Base-by-base conservation (phyloP, 2,113 vertebrate species). In the Lasiurus borealis region DNA sequence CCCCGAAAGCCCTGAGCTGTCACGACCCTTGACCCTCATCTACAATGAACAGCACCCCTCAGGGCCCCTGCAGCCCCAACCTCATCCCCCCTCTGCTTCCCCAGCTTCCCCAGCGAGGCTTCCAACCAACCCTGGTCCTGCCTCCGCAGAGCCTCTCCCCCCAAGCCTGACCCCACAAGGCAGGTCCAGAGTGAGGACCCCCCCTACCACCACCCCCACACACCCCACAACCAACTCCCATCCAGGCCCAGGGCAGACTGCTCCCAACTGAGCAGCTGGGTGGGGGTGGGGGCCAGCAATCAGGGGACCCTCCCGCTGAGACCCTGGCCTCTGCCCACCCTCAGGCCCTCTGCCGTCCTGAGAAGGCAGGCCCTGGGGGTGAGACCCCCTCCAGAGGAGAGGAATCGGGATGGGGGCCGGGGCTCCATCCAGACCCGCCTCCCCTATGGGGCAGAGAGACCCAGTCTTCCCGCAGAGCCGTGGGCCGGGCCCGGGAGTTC, bases 391-490 rank as follows among this genome's bases (percentile, higher is more conserved):
- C 25, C 29, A 10, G n/a, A n/a, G 1, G 27, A 80, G 31, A 73
- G 40, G 52, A 16, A 77, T 77, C 85, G 48, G 2, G 0, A n/a
- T 29, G 8, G 6, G 18, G 19, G 75, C 4, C n/a, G 2, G 54
- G 44, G n/a, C 29, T 50, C 29, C 11, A 16, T 13, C 31, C n/a
- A 12, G 46, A 64, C 0, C 4, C 40, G 62, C 68, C 75, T 21
- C 3, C 1, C n/a, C 11, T 0, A 5, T 16, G 3, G 31, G 0
- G 0, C 1, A 5, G 27, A 13, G 31, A 36, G n/a, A 8, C 5
- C 0, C 0, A 40, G 6, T 3, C 29, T 15, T 48, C 21, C 11
- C 52, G 16, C 34, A 34, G n/a, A n/a, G n/a, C n/a, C n/a, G n/a
- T n/a, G n/a, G n/a, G n/a, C n/a, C n/a, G n/a, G n/a, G n/a, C n/a